These are phyloP conservation scores for Encarsia formosa DNA, from an alignment of 2,888 invertebrate species.

Conservation along the genomic window DNA sequence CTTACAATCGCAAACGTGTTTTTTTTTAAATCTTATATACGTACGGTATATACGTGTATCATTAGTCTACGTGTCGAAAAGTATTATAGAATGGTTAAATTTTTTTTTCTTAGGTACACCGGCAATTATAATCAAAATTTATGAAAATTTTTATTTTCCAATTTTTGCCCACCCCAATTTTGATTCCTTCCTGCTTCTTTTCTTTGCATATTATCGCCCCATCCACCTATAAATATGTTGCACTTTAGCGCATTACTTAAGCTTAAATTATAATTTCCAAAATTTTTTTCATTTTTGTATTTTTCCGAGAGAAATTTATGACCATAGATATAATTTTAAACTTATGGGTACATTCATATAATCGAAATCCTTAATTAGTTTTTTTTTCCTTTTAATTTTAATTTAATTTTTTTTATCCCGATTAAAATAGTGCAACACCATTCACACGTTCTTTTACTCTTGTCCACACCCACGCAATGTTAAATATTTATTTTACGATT, in stretches of 20 bases:
- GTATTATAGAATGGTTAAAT: slow-evolving; percentile 18
- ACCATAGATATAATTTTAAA: slow-evolving; percentile 20
- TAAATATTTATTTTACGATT: slow-evolving; percentile 3
- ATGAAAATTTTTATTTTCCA: slow-evolving; percentile 17
- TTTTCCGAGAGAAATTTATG: slow-evolving; percentile 19
- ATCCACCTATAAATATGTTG: slow-evolving; percentile 14
- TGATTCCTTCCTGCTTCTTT: not conserved
- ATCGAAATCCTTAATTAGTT: slow-evolving; percentile 22
- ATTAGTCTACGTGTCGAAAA: slow-evolving; percentile 17
- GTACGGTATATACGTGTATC: slow-evolving; percentile 10
- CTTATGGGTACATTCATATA: slow-evolving; percentile 23
- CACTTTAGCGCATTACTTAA: slow-evolving; percentile 19
- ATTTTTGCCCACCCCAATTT: slow-evolving; percentile 2
- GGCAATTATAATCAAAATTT: slow-evolving; percentile 9
- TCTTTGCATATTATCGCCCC: slow-evolving; percentile 6
- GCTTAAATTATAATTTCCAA: slow-evolving; percentile 21
- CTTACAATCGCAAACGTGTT: slow-evolving; percentile 8
- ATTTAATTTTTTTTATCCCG: slow-evolving; percentile 13
- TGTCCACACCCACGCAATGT: slow-evolving; percentile 13
- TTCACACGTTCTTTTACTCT: slow-evolving; percentile 13
- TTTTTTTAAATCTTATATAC: not conserved
- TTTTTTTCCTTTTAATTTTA: slow-evolving; percentile 14
- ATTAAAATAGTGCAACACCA: slow-evolving; percentile 26
- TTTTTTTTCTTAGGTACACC: slow-evolving; percentile 19
- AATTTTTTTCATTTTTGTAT: slow-evolving; percentile 15